Conservation (phyloP, 2,113 vertebrate genomes). For the Tonatia bakeri region DNA sequence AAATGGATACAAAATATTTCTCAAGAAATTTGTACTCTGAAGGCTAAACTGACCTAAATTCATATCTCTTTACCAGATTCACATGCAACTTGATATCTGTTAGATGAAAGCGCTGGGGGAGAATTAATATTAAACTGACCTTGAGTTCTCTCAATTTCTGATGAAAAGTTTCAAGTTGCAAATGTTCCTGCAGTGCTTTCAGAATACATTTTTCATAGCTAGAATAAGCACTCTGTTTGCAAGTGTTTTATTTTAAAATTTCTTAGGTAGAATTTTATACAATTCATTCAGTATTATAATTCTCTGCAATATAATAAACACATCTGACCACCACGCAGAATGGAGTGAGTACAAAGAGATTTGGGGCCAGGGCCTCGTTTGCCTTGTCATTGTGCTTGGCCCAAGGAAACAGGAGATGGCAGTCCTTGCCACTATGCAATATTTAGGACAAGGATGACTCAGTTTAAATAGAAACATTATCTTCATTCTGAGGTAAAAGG, state of each 20-base stretch:
- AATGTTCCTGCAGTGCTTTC: conserved; percentile 47
- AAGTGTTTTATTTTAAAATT: conserved; percentile 47
- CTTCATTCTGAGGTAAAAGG: conserved; percentile 20
- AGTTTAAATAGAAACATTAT: conserved; percentile 40
- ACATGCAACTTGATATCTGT: conserved; percentile 66
- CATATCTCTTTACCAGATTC: conserved; percentile 42
- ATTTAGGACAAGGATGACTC: conserved; percentile 48
- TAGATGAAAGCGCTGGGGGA: conserved; percentile 59
- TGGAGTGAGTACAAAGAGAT: background rate
- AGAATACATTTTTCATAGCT: conserved; percentile 43
- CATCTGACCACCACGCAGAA: background rate
- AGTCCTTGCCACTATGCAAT: conserved; percentile 1
- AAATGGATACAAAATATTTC: conserved; percentile 49
- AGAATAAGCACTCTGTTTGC: background rate
- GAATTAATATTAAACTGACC: conserved; percentile 70
- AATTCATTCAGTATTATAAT: conserved; percentile 15
- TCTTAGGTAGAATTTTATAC: conserved; percentile 14
- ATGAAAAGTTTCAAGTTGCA: conserved; percentile 64
- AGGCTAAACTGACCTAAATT: conserved; percentile 65
- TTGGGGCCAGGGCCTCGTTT: background rate
- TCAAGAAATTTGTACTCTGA: conserved; percentile 50
- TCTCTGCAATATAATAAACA: background rate
- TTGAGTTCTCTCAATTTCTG: conserved; percentile 61
- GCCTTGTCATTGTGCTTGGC: conserved; percentile 17
- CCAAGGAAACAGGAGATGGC: background rate